Percentiles rank a stretch among this genome's conserved stretches.
phyloP scores from a whole-genome alignment of 1,140 invertebrate species.

The Aleiodes sp. region DNA sequence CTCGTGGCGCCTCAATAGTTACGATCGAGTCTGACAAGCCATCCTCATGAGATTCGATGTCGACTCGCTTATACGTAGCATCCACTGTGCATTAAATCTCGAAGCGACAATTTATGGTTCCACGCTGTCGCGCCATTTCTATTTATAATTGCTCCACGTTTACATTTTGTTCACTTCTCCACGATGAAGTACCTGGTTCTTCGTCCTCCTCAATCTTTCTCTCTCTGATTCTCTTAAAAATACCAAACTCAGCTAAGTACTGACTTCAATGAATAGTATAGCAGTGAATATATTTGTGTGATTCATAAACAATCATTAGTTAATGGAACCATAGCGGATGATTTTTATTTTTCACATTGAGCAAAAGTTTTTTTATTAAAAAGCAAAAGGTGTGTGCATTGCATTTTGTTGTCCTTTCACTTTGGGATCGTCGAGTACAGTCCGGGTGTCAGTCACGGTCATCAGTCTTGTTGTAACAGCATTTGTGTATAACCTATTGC shows the following conservation, averaged over 20 bases:
- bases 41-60: not conserved
- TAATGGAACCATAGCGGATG: not conserved
- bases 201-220: no score
- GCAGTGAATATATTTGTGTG: not conserved
- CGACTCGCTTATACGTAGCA: slow-evolving; percentile 4
- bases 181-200: not conserved
- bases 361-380: not conserved
- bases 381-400: not conserved
- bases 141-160: slow-evolving; percentile 44
- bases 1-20: not conserved
- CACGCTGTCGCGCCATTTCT: slow-evolving; percentile 47
- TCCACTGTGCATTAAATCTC: slow-evolving; percentile 43
- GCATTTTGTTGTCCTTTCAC: slow-evolving; percentile 17
- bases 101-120: slow-evolving; percentile 51
- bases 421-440: slow-evolving; percentile 25
- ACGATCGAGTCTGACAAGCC: slow-evolving; percentile 35
- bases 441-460: slow-evolving; percentile 21
- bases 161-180: not conserved
- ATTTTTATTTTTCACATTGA: not conserved
- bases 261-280: not conserved
- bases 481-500: no score
- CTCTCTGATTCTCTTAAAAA: not conserved
- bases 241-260: no score
- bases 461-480: slow-evolving; percentile 11
- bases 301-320: slow-evolving; percentile 21